Evolutionary conservation across 2,888 invertebrate species (phyloP).

Genomic region (Sarcophaga caerulescens): DNA sequence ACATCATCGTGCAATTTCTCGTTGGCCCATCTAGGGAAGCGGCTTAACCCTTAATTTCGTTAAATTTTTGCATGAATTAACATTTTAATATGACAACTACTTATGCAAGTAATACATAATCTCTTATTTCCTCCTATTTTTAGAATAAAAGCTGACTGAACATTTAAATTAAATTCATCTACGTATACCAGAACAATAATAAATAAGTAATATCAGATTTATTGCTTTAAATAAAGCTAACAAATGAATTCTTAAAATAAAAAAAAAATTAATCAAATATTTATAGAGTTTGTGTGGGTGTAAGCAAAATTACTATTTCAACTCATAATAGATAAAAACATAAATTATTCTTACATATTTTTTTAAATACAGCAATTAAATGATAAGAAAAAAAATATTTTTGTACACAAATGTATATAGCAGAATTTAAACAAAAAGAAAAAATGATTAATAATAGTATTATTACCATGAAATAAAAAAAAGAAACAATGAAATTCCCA

Average conservation of each 20-base stretch:
- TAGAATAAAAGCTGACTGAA: too few relatives aligned
- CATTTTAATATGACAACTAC: too few relatives aligned
- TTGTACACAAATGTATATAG: too few relatives aligned
- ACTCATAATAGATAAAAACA: neutral
- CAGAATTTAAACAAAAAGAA: neutral
- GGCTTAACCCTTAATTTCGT: too few relatives aligned
- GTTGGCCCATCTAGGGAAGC: too few relatives aligned
- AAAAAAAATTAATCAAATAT: neutral
- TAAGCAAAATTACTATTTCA: neutral
- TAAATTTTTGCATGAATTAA: too few relatives aligned
- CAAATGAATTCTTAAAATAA: conserved; percentile 1
- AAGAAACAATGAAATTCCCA: conserved; percentile 11
- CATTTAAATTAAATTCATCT: too few relatives aligned
- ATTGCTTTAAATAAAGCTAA: neutral
- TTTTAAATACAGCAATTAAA: conserved; percentile 24
- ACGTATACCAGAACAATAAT: too few relatives aligned
- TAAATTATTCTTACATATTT: neutral
- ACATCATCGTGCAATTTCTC: too few relatives aligned
- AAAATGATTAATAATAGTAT: neutral
- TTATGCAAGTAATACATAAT: too few relatives aligned
- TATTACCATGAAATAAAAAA: neutral
- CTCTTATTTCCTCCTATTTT: too few relatives aligned
- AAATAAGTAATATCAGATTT: conserved; percentile 5
- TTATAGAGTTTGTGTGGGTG: neutral
- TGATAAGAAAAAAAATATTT: neutral